Evolutionary conservation across 2,113 vertebrate species (phyloP).

Genomic region (Oncorhynchus clarkii): DNA sequence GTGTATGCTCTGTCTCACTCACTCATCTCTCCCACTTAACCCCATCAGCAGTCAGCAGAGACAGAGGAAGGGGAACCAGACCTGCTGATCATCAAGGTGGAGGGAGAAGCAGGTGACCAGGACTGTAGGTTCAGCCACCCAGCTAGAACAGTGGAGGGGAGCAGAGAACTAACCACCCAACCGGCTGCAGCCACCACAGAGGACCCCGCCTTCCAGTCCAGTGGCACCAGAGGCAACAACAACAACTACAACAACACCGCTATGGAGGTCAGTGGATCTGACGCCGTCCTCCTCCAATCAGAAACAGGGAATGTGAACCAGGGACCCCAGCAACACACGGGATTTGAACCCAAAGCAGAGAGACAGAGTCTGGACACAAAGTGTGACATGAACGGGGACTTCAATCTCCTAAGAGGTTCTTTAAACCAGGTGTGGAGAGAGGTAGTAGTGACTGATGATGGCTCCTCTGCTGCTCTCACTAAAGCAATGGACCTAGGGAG

Average conservation of each 20-base stretch:
- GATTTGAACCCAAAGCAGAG: constrained; percentile 37
- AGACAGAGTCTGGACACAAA: neutral
- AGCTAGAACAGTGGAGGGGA: neutral
- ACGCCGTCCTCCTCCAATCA: constrained; percentile 38
- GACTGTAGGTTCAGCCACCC: neutral
- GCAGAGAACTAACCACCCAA: neutral
- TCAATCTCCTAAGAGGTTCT: neutral
- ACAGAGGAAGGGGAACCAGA: constrained; percentile 29
- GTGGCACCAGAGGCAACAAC: neutral
- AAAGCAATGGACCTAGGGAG: no score
- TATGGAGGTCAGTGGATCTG: constrained; percentile 65
- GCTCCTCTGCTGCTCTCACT: no score
- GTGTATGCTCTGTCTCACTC: neutral
- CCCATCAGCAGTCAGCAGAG: constrained; percentile 37
- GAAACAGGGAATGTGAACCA: constrained; percentile 23
- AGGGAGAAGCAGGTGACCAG: constrained; percentile 28
- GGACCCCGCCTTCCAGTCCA: neutral
- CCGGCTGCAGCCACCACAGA: neutral
- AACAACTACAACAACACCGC: no score
- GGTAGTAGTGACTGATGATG: no score
- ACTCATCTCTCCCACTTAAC: neutral
- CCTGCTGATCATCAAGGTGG: constrained; percentile 53
- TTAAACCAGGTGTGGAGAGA: no score
- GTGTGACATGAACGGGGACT: neutral
- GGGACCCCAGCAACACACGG: constrained; percentile 8